These are phyloP conservation scores for Trididemnum miniatum DNA, from an alignment of 23 tunicate genomes.

Conservation along the genomic window DNA sequence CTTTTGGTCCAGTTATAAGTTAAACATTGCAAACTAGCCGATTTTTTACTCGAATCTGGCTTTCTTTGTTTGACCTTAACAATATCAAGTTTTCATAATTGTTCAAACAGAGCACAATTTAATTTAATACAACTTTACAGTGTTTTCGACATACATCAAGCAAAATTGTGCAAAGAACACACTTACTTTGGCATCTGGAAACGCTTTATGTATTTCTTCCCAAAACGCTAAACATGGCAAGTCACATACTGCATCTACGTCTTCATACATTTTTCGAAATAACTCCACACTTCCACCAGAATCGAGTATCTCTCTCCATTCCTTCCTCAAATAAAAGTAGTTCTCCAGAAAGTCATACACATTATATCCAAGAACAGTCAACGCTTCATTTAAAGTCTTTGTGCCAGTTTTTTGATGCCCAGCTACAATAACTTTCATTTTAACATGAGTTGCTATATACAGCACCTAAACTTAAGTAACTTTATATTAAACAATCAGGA, in stretches of 20 bases:
- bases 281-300: slow-evolving; percentile 4
- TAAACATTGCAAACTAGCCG: too few relatives aligned
- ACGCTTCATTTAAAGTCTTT: slow-evolving; percentile 8
- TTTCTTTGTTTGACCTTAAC: too few relatives aligned
- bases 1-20: too few relatives aligned
- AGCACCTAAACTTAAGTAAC: too few relatives aligned
- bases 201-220: slow-evolving; percentile 25
- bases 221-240: slow-evolving; percentile 12
- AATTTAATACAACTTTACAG: too few relatives aligned
- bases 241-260: slow-evolving; percentile 32
- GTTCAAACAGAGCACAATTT: too few relatives aligned
- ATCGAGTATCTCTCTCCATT: slow-evolving; percentile 12
- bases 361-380: slow-evolving; percentile 12
- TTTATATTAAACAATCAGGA: too few relatives aligned
- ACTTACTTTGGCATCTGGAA: slow-evolving; percentile 33
- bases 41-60: too few relatives aligned
- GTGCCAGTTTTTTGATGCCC: slow-evolving; percentile 44
- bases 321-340: neutral
- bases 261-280: slow-evolving; percentile 10
- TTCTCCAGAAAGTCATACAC: slow-evolving; percentile 31
- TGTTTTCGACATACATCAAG: too few relatives aligned
- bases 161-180: too few relatives aligned
- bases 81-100: too few relatives aligned
- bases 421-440: slow-evolving; percentile 24
- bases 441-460: neutral